Percentiles rank a stretch among this genome's conserved stretches.
These are phyloP conservation scores for Idris sp. DNA, from an alignment of 1,140 invertebrate genomes.

Conservation along the genomic window DNA sequence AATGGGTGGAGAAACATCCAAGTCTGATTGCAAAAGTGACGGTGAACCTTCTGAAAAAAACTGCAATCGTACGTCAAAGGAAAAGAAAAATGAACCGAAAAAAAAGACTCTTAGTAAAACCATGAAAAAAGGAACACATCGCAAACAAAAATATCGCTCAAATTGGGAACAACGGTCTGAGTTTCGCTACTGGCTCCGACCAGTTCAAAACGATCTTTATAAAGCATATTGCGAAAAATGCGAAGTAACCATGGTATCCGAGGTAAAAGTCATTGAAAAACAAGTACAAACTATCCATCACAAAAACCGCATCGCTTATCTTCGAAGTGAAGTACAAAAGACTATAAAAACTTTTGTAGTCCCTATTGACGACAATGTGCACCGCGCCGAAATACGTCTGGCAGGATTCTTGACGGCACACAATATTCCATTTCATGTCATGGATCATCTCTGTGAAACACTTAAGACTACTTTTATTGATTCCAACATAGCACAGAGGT, in stretches of 20 bases:
- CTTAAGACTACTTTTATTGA: slow-evolving; percentile 41
- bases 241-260: slow-evolving; percentile 9
- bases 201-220: neutral
- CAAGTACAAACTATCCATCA: slow-evolving; percentile 15
- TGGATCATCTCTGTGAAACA: slow-evolving; percentile 25
- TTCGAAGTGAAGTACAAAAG: slow-evolving; percentile 8
- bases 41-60: too few species aligned
- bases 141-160: slow-evolving; percentile 4
- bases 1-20: too few species aligned
- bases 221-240: slow-evolving; percentile 18
- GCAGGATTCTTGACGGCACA: slow-evolving; percentile 42
- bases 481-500: slow-evolving; percentile 43
- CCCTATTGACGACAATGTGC: slow-evolving; percentile 16
- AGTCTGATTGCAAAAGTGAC: too few species aligned
- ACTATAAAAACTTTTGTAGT: slow-evolving; percentile 7
- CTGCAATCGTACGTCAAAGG: too few species aligned
- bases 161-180: slow-evolving; percentile 11
- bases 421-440: slow-evolving; percentile 16
- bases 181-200: slow-evolving; percentile 11
- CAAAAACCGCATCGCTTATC: slow-evolving; percentile 8
- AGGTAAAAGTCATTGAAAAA: slow-evolving; percentile 14
- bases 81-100: too few species aligned
- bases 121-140: slow-evolving; percentile 13
- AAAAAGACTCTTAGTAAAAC: too few species aligned
- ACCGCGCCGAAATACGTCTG: slow-evolving; percentile 43